phyloP scores from a whole-genome alignment of 2,797 vertebrate species.

The Manis javanica region DNA sequence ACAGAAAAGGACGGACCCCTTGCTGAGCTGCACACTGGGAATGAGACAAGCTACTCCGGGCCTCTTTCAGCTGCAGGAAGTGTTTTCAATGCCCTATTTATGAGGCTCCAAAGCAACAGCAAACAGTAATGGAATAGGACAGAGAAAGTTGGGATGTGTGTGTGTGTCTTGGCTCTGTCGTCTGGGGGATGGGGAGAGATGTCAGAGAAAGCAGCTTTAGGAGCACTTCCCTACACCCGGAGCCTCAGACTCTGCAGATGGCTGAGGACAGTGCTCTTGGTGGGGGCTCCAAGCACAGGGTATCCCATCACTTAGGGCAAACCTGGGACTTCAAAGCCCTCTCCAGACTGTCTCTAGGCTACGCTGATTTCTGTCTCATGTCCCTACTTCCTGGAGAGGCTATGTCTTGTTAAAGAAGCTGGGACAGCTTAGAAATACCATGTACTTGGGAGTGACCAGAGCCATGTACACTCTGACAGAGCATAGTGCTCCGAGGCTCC shows the following conservation, averaged over 20 bases:
- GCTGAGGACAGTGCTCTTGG: not conserved
- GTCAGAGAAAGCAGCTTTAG: slow-evolving; percentile 69
- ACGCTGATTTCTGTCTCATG: not conserved
- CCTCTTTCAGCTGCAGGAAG: slow-evolving; percentile 81
- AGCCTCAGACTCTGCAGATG: slow-evolving; percentile 19
- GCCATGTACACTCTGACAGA: not conserved
- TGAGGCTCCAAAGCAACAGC: slow-evolving; percentile 75
- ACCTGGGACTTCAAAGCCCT: slow-evolving; percentile 1
- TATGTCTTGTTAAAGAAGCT: not conserved
- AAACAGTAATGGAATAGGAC: slow-evolving; percentile 57
- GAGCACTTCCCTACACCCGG: slow-evolving; percentile 65
- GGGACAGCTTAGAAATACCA: not conserved
- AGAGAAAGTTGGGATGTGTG: slow-evolving; percentile 69
- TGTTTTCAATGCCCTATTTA: slow-evolving; percentile 82
- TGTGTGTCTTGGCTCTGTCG: slow-evolving; percentile 72
- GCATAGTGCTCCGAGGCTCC: not conserved
- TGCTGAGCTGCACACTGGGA: slow-evolving; percentile 74
- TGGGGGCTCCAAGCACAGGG: not conserved
- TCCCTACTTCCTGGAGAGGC: not conserved
- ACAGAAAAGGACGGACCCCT: slow-evolving; percentile 74
- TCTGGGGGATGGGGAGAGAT: slow-evolving; percentile 68
- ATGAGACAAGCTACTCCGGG: slow-evolving; percentile 80
- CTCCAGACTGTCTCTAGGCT: not conserved
- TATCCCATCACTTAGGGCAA: not conserved
- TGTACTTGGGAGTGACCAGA: not conserved